These are phyloP conservation scores for Psix sp. DNA, from an alignment of 1,140 invertebrate species.

Conservation along the genomic window DNA sequence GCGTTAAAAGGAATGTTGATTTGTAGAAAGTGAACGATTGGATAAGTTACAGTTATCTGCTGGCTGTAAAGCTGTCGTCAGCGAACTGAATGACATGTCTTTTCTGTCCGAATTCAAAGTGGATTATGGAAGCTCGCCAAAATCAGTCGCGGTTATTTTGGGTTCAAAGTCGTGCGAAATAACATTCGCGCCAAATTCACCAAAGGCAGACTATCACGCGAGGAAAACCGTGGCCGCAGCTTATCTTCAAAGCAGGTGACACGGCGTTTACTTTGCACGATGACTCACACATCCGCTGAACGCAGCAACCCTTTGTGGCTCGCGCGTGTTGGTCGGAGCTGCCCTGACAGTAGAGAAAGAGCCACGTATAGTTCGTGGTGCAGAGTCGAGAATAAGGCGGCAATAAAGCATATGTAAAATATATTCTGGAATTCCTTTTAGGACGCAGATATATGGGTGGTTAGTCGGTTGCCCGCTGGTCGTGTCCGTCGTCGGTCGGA, in stretches of 20 bases:
- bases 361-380: slow-evolving; percentile 51
- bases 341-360: slow-evolving; percentile 47
- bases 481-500: slow-evolving; percentile 63
- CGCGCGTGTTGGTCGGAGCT: slow-evolving; percentile 14
- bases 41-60: slow-evolving; percentile 19
- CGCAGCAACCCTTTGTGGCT: slow-evolving; percentile 33
- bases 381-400: slow-evolving; percentile 75
- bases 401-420: slow-evolving; percentile 79
- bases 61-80: slow-evolving; percentile 36
- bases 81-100: slow-evolving; percentile 34
- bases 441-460: slow-evolving; percentile 76
- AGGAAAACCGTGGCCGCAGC: too few relatives aligned
- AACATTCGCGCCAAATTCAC: slow-evolving; percentile 26
- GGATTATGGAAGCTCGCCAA: slow-evolving; percentile 50
- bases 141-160: slow-evolving; percentile 48
- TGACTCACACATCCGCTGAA: slow-evolving; percentile 37
- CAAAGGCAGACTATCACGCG: slow-evolving; percentile 42
- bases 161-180: slow-evolving; percentile 35
- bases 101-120: slow-evolving; percentile 43
- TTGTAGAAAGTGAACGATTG: slow-evolving; percentile 36
- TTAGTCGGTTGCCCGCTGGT: slow-evolving; percentile 69
- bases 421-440: slow-evolving; percentile 78
- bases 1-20: slow-evolving; percentile 41
- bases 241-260: slow-evolving; percentile 64
- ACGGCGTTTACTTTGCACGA: slow-evolving; percentile 39